phyloP scores from a whole-genome alignment of 2,797 vertebrate species.

The Neosilurus hyrtlii region DNA sequence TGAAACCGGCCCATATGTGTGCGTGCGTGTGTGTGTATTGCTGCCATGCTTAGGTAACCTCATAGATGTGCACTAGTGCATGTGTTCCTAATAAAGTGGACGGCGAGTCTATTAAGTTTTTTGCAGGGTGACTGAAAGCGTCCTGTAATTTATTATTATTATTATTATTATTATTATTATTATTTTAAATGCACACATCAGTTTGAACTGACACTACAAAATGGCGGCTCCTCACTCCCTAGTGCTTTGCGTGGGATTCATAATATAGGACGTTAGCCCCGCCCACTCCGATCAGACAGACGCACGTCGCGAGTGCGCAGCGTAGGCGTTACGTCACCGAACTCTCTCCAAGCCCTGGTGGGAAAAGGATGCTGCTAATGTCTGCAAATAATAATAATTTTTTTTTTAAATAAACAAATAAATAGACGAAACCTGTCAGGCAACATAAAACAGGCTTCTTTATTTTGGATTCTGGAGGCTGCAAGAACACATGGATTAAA shows the following conservation, averaged over 20 bases:
- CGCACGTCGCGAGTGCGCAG: constrained; percentile 66
- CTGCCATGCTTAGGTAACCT: neutral
- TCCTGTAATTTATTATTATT: no score
- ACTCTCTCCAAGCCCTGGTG: constrained; percentile 70
- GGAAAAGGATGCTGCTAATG: constrained; percentile 68
- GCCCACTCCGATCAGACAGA: constrained; percentile 25
- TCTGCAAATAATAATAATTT: constrained; percentile 66
- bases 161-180: no score
- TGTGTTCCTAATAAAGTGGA: neutral
- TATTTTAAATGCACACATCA: neutral
- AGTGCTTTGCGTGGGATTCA: neutral
- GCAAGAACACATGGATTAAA: constrained; percentile 39
- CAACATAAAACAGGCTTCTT: constrained; percentile 49
- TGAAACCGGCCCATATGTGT: neutral
- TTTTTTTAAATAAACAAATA: constrained; percentile 40
- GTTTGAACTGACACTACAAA: constrained; percentile 9
- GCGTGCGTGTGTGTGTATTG: neutral
- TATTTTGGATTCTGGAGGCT: constrained; percentile 15
- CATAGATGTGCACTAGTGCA: neutral
- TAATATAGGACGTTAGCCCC: constrained; percentile 17
- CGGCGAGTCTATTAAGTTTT: neutral
- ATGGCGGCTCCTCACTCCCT: constrained; percentile 15
- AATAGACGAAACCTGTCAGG: constrained; percentile 61
- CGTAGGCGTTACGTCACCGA: constrained; percentile 76
- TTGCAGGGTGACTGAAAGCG: neutral